phyloP scores from a whole-genome alignment of 1,140 invertebrate genomes.

The Hyposmocoma kahamanoa region DNA sequence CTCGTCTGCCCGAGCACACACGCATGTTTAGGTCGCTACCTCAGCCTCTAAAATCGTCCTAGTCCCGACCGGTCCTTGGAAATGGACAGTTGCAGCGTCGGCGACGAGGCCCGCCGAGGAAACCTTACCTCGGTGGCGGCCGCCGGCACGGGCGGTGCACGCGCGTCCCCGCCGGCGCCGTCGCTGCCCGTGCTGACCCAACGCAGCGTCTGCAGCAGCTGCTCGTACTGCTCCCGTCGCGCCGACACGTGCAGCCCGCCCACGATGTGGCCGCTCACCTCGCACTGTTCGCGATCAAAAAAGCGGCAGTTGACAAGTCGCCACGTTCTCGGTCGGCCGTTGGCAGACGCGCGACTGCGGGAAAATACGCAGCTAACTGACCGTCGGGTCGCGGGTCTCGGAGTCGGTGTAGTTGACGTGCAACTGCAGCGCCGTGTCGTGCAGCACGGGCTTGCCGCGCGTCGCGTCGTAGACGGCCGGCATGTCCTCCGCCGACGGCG shows the following conservation, averaged over 20 bases:
- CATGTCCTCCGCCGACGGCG: slow-evolving; percentile 27
- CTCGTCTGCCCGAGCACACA: slow-evolving; percentile 8
- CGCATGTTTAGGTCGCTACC: too few relatives aligned
- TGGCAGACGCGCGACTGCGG: too few relatives aligned
- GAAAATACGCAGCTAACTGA: neutral
- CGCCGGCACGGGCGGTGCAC: slow-evolving; percentile 7
- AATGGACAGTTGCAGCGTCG: too few relatives aligned
- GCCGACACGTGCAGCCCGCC: slow-evolving; percentile 89
- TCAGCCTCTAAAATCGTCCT: too few relatives aligned
- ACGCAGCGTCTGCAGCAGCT: slow-evolving; percentile 85
- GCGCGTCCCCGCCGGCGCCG: slow-evolving; percentile 26
- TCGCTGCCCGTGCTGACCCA: slow-evolving; percentile 30
- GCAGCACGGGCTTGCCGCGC: slow-evolving; percentile 81
- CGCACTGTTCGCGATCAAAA: slow-evolving; percentile 37
- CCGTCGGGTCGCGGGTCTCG: slow-evolving; percentile 12
- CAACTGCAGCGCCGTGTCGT: slow-evolving; percentile 88
- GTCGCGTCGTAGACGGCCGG: slow-evolving; percentile 82
- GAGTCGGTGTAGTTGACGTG: slow-evolving; percentile 69
- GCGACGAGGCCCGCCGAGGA: too few relatives aligned
- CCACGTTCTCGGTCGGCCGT: too few relatives aligned
- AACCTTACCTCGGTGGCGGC: slow-evolving; percentile 17
- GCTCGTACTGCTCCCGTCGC: slow-evolving; percentile 90
- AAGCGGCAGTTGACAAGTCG: too few relatives aligned
- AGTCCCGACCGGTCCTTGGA: too few relatives aligned
- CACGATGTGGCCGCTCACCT: slow-evolving; percentile 87